Base-by-base conservation (phyloP, 2,888 invertebrate species). In the Drosophila bunnanda region DNA sequence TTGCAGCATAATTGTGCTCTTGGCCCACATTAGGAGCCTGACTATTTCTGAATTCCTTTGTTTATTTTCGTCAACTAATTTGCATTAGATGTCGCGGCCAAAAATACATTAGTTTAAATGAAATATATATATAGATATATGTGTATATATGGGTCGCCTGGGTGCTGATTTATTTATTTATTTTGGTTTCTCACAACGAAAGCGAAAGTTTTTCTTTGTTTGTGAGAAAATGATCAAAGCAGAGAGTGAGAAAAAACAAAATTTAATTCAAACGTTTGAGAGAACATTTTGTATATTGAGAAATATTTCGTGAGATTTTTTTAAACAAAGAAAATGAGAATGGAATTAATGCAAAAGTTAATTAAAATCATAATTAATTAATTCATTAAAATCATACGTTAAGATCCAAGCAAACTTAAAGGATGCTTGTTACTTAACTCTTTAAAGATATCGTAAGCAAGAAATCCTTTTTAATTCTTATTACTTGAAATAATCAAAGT, bases 121-220 rank as follows among this genome's bases (percentile, higher is more conserved):
- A 48, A n/a, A n/a, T n/a, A n/a, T n/a, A 56, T 34, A 82, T 78
- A 77, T 80, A 56, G 22, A 85, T 76, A 75, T 77, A 44, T 77
- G 41, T 77, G n/a, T 39, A 39, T 39, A 77, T 80, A 52, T 34
- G 58, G 71, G 78, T 70, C 78, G 75, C 46, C 66, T 48, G 69
- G 54, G 55, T 53, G 62, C 34, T 57, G 56, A 74, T 46, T 82
- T 70, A 65, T 74, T 41, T 61, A 36, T 68, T 72, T 67, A 46
- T 73, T 17, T 61, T 62, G 43, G 25, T 53, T 60, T 53, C 62
- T 52, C 48, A 46, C 25, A 59, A 32, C 67, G 78, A 88, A 88
- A 82, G 71, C 74, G 84, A 82, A 82, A 82, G 82, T 83, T 20
- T 13, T 56, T 48, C 46, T 46, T 36, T 59, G 39, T 20, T 25